Conservation (phyloP, 1,140 invertebrate genomes). For the Procambarus virginalis region DNA sequence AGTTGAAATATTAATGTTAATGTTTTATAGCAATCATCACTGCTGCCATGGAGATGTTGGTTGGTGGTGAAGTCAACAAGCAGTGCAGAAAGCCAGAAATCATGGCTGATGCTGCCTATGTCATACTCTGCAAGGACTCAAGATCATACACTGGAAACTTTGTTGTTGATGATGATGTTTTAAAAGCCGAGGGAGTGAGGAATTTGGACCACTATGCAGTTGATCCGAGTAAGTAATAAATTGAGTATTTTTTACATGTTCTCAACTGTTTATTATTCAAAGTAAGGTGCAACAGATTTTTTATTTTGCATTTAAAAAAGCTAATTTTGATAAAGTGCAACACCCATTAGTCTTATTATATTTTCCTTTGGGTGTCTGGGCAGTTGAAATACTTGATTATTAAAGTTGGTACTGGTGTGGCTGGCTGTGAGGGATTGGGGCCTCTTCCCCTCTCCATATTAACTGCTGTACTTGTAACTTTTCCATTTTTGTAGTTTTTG, state of each 20-base stretch:
- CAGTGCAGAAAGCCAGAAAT: conserved; percentile 90
- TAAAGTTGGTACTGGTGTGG: no score
- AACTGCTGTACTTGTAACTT: no score
- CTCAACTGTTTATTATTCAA: not conserved
- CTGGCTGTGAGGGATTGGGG: no score
- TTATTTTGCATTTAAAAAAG: no score
- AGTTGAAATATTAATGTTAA: not conserved
- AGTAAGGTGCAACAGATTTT: no score
- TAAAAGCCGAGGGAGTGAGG: conserved; percentile 85
- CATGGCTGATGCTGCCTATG: conserved; percentile 96
- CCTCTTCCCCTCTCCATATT: no score
- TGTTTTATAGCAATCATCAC: conserved; percentile 87
- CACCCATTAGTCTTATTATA: no score
- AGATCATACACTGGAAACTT: conserved; percentile 91
- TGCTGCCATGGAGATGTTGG: conserved; percentile 97
- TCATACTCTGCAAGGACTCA: conserved; percentile 87
- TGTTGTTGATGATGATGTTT: conserved; percentile 93
- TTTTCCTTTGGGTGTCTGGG: no score
- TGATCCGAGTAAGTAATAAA: conserved; percentile 80
- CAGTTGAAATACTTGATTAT: no score
- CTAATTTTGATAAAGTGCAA: no score
- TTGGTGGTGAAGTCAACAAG: conserved; percentile 75
- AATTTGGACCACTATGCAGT: conserved; percentile 91
- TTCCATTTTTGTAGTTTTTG: no score
- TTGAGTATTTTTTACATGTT: not conserved